Evolutionary conservation across 2,797 vertebrate species (phyloP).

Genomic region (Sardinella longiceps): DNA sequence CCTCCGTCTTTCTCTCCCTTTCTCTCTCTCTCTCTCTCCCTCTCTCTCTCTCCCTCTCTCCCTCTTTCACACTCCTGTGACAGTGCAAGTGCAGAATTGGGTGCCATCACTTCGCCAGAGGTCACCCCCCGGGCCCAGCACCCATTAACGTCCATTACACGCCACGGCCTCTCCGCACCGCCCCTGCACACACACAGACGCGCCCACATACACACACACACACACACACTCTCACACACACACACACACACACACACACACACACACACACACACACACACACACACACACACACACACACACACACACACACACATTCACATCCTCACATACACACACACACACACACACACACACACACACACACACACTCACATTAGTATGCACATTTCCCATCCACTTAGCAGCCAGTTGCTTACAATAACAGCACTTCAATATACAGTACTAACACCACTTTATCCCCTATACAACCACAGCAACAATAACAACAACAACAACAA

Average conservation of each 20-base stretch:
- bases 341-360: slow-evolving; percentile 4
- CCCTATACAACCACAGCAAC: too few relatives aligned
- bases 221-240: background rate
- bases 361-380: background rate
- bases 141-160: slow-evolving; percentile 77
- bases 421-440: background rate
- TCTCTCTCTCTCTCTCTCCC: slow-evolving; percentile 53
- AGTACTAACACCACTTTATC: too few relatives aligned
- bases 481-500: background rate
- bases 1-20: background rate
- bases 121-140: slow-evolving; percentile 87
- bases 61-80: slow-evolving; percentile 42
- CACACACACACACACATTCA: slow-evolving; percentile 7
- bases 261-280: slow-evolving; percentile 21
- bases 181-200: slow-evolving; percentile 32
- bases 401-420: background rate
- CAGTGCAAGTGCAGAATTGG: slow-evolving; percentile 82
- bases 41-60: slow-evolving; percentile 33
- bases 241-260: background rate
- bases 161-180: slow-evolving; percentile 61
- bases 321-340: slow-evolving; percentile 33
- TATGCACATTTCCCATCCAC: background rate
- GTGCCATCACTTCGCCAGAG: slow-evolving; percentile 90
- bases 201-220: background rate
- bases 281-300: slow-evolving; percentile 34